phyloP scores from a whole-genome alignment of 1,140 invertebrate genomes.

The Agrilus planipennis region DNA sequence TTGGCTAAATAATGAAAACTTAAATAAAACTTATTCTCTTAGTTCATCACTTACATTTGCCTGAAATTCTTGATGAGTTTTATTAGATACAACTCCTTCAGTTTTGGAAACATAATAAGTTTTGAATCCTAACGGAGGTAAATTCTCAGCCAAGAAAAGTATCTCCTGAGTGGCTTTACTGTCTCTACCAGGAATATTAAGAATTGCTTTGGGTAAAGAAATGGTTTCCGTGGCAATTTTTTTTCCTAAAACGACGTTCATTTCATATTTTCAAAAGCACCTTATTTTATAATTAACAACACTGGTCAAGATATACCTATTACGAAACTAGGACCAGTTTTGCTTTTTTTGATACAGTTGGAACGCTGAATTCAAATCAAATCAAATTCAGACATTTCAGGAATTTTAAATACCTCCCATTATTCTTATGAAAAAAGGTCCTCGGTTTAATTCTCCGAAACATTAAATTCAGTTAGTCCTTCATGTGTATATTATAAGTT shows the following conservation, averaged over 20 bases:
- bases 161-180: slow-evolving; percentile 43
- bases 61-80: not conserved
- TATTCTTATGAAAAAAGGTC: no score
- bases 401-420: no score
- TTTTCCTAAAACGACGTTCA: slow-evolving; percentile 40
- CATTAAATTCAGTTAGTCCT: no score
- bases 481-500: no score
- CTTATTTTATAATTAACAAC: no score
- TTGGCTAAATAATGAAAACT: not conserved
- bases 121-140: slow-evolving; percentile 50
- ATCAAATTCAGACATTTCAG: no score
- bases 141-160: slow-evolving; percentile 44
- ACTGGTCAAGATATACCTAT: no score
- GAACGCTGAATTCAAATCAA: no score
- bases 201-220: slow-evolving; percentile 6
- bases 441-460: no score
- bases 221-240: slow-evolving; percentile 35
- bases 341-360: no score
- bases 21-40: not conserved
- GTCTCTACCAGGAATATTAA: slow-evolving; percentile 9
- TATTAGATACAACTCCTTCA: slow-evolving; percentile 38
- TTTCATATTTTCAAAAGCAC: no score
- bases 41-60: not conserved
- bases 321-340: no score
- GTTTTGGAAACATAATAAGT: slow-evolving; percentile 39